phyloP scores from a whole-genome alignment of 2,113 vertebrate species.

The Varanus salvator region DNA sequence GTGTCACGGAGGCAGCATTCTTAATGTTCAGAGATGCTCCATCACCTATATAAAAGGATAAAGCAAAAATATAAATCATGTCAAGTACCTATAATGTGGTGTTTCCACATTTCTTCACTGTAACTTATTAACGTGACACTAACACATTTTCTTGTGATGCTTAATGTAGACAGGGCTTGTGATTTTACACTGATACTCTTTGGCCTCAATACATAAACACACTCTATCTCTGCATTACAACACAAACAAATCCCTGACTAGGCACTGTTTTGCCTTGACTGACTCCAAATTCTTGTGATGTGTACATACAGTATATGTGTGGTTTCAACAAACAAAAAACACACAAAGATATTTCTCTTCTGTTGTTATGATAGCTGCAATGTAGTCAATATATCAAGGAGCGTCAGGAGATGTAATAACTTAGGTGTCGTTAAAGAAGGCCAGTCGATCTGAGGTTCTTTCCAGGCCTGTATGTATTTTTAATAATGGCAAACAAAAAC shows the following conservation, averaged over 20 bases:
- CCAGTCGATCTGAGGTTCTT: background rate
- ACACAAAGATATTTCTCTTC: too few relatives aligned
- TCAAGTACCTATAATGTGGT: background rate
- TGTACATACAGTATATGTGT: background rate
- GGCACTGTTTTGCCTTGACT: too few relatives aligned
- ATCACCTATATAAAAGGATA: constrained; percentile 51
- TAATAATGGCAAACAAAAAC: background rate
- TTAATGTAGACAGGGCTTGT: background rate
- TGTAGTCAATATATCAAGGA: background rate
- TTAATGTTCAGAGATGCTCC: constrained; percentile 68
- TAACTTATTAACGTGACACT: background rate
- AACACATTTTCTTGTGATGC: background rate
- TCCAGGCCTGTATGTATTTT: background rate
- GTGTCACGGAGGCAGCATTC: constrained; percentile 59
- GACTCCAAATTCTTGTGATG: background rate
- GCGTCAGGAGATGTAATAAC: background rate
- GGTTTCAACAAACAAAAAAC: too few relatives aligned
- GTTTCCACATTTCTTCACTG: too few relatives aligned
- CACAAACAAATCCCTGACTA: background rate
- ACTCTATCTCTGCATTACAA: background rate
- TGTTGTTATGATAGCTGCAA: background rate
- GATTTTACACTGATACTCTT: background rate
- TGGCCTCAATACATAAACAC: background rate
- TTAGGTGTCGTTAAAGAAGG: background rate
- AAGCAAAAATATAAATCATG: background rate